These are phyloP conservation scores for Eupithecia subumbrata DNA, from an alignment of 2,888 invertebrate genomes.

Conservation along the genomic window DNA sequence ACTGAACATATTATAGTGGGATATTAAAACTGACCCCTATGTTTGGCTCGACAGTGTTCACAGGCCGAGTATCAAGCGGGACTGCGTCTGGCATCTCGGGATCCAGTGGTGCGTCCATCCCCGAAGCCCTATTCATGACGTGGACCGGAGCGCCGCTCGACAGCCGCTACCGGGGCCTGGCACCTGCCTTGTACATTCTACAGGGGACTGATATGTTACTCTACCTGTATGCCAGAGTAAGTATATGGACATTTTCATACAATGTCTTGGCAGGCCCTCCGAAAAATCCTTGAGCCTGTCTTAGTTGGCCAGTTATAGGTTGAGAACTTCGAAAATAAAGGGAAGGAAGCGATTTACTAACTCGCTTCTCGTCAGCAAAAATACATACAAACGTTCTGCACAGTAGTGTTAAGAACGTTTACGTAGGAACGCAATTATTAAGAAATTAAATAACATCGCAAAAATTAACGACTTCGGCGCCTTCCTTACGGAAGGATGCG, in stretches of 20 bases:
- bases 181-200: constrained; percentile 82
- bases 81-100: constrained; percentile 37
- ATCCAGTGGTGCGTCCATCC: constrained; percentile 51
- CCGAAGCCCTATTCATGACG: constrained; percentile 65
- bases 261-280: background rate
- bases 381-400: too few relatives aligned
- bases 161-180: constrained; percentile 79
- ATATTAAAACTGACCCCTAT: background rate
- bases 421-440: too few relatives aligned
- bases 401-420: too few relatives aligned
- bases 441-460: too few relatives aligned
- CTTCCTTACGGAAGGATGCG: too few relatives aligned
- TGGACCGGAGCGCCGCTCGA: constrained; percentile 63
- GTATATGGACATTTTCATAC: constrained; percentile 13
- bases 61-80: constrained; percentile 51
- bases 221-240: constrained; percentile 87
- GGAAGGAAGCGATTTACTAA: too few relatives aligned
- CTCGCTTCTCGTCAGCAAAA: too few relatives aligned
- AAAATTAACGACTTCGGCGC: too few relatives aligned
- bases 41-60: constrained; percentile 50
- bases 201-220: constrained; percentile 87
- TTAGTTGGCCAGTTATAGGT: background rate
- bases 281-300: background rate
- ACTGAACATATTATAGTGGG: background rate
- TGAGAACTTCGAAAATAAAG: background rate